Evolutionary conservation across 2,888 invertebrate species (phyloP).

Genomic region (Cylindroiulus punctatus): DNA sequence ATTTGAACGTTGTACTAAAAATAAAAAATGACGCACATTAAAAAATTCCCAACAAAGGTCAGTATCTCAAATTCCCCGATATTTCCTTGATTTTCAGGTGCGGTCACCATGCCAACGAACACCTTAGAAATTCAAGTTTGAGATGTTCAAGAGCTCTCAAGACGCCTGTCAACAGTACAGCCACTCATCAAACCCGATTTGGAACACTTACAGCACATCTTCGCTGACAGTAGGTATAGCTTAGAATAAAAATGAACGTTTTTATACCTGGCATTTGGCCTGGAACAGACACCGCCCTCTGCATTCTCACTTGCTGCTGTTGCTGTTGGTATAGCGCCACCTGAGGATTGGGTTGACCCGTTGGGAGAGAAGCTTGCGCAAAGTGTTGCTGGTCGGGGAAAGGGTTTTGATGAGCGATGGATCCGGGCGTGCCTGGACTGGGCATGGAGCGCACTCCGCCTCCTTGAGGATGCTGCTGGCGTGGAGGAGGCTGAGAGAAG

Average conservation of each 20-base stretch:
- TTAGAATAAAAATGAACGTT: too few relatives aligned
- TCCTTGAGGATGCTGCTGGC: conserved; percentile 55
- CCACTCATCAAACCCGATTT: too few relatives aligned
- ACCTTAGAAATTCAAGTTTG: background rate
- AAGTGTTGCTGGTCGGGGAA: conserved; percentile 54
- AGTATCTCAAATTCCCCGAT: too few relatives aligned
- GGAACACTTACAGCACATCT: too few relatives aligned
- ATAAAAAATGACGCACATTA: background rate
- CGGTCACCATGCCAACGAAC: too few relatives aligned
- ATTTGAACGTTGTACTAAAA: background rate
- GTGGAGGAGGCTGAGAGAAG: conserved; percentile 60
- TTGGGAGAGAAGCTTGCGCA: conserved; percentile 29
- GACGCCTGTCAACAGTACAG: background rate
- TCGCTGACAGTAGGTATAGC: too few relatives aligned
- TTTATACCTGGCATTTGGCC: conserved; percentile 59
- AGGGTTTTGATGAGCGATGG: conserved; percentile 67
- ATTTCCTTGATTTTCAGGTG: too few relatives aligned
- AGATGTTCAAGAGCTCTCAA: background rate
- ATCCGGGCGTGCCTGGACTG: conserved; percentile 70
- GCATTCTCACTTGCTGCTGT: conserved; percentile 71
- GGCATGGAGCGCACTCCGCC: conserved; percentile 66
- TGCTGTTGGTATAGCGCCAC: conserved; percentile 61
- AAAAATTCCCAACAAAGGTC: too few relatives aligned
- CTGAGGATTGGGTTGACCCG: conserved; percentile 59
- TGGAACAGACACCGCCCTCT: conserved; percentile 71